Conservation (phyloP, 2,797 vertebrate genomes). For the Protonibea diacanthus region DNA sequence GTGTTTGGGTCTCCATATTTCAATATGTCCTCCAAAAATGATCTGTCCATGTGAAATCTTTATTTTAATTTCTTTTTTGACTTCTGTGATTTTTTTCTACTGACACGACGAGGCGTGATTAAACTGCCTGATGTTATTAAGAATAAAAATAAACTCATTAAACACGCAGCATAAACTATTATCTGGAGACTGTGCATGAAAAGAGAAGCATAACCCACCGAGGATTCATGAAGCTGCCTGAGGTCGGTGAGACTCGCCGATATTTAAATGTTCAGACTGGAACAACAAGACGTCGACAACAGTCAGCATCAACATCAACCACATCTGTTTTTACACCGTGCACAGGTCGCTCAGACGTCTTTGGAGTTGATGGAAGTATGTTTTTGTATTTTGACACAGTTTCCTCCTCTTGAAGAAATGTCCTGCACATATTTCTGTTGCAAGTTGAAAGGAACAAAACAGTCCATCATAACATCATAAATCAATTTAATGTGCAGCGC, state of each 20-base stretch:
- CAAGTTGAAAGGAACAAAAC: too few relatives aligned
- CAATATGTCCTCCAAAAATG: neutral
- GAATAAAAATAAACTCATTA: neutral
- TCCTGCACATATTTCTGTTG: too few relatives aligned
- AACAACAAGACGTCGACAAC: too few relatives aligned
- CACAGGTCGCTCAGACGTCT: too few relatives aligned
- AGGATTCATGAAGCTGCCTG: neutral
- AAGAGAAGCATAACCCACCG: neutral
- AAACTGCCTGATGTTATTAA: constrained; percentile 1
- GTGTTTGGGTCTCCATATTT: neutral
- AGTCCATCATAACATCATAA: too few relatives aligned
- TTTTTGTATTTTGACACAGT: too few relatives aligned
- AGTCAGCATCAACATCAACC: too few relatives aligned
- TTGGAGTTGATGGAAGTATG: too few relatives aligned
- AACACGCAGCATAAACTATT: neutral
- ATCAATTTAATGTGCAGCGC: too few relatives aligned
- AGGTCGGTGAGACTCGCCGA: neutral
- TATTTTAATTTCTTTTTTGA: neutral
- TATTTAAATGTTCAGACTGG: neutral
- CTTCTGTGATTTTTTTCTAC: neutral
- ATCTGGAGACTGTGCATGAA: neutral
- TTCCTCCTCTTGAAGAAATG: too few relatives aligned
- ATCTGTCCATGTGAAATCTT: neutral
- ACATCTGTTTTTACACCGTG: too few relatives aligned
- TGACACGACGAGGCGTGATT: neutral